Evolutionary conservation across 2,113 vertebrate species (phyloP).

Genomic region (Galbula dea): DNA sequence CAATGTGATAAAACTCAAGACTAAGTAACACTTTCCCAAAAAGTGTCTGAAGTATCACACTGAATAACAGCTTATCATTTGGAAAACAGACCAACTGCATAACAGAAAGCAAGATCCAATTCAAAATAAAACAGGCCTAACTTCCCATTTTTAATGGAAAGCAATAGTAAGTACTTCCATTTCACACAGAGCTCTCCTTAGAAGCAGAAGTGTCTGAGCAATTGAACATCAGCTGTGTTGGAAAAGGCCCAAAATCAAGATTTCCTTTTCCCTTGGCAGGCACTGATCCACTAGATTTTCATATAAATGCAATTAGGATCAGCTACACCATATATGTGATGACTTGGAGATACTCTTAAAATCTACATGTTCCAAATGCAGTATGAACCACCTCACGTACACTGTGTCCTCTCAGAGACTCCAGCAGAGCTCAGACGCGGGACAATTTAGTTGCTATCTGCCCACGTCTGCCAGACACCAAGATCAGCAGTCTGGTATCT

Average conservation of each 20-base stretch:
- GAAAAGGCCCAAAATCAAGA: neutral
- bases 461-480: neutral
- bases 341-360: neutral
- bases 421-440: neutral
- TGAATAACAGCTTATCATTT: neutral
- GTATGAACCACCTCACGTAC: neutral
- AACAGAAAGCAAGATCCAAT: neutral
- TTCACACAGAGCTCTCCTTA: neutral
- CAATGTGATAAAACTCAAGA: neutral
- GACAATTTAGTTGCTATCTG: neutral
- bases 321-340: neutral
- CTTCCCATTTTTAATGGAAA: neutral
- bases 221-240: neutral
- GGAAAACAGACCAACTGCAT: neutral
- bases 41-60: neutral
- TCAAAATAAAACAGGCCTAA: neutral
- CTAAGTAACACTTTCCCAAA: neutral
- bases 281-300: neutral
- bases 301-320: neutral
- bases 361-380: neutral
- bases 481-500: neutral
- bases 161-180: neutral
- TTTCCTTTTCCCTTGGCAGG: neutral
- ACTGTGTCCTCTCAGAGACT: neutral
- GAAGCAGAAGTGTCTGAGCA: neutral